Base-by-base conservation (phyloP, 2,113 vertebrate species). In the Indicator indicator region DNA sequence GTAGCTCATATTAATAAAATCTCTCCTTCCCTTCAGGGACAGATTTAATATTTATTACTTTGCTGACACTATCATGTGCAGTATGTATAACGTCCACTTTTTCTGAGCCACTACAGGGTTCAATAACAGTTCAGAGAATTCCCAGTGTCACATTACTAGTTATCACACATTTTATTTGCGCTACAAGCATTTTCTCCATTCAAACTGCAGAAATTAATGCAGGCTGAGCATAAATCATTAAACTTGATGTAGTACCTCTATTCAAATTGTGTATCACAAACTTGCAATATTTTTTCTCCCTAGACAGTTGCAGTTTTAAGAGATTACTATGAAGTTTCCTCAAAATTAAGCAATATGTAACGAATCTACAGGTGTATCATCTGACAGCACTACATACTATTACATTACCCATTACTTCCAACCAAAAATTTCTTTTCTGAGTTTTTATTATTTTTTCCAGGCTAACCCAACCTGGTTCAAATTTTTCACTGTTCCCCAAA, bases 31-130 rank as follows among this genome's bases (percentile, higher is more conserved):
- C 79, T n/a, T 23, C 16, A 56, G 56, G 30, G 75, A 63, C 32
- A 83, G 68, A 59, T 67, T 84, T 89, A 94, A 89, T 92, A 76
- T 87, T 87, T 90, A 79, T 69, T 89, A 70, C 59, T 79, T 92
- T 65, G 69, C 59, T 83, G 46, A 77, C 17, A 64, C 19, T 80
- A 18, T 7, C 17, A 64, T n/a, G 8, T 72, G 12, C n/a, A 55
- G 4, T 83, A 81, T 83, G 36, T 60, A 59, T 50, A 79, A 38
- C 23, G 77, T 42, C 55, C 73, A 67, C 27, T 87, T 82, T 71
- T 84, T 54, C 67, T 64, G 52, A 70, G 73, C 12, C 38, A 30
- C 0, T 0, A 44, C 6, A 83, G 54, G 81, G 18, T 82, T 88
- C 54, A 92, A 38, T 6, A 84, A 58, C 50, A 65, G n/a, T 60